These are phyloP conservation scores for Mionectes macconnelli DNA, from an alignment of 2,113 vertebrate genomes.

Conservation along the genomic window DNA sequence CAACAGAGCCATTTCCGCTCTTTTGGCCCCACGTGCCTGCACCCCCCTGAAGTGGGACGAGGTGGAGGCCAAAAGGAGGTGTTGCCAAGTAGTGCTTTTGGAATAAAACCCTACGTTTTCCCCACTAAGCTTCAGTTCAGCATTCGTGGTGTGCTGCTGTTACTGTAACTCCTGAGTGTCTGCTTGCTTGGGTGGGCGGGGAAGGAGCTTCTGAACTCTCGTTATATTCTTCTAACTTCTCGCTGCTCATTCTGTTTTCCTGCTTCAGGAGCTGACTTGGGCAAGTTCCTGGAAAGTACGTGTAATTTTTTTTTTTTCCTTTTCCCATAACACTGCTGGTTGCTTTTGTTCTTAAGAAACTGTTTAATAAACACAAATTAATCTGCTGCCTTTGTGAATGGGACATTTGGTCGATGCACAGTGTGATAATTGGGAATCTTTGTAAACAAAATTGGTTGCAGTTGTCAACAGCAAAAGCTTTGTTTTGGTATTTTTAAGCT, in stretches of 20 bases:
- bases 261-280: slow-evolving; percentile 67
- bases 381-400: background rate
- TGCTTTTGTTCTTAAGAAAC: slow-evolving; percentile 20
- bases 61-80: background rate
- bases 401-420: background rate
- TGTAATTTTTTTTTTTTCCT: background rate
- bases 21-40: background rate
- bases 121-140: background rate
- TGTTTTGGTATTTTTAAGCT: background rate
- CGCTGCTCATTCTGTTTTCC: slow-evolving; percentile 42
- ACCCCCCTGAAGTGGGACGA: background rate
- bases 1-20: background rate
- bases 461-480: background rate
- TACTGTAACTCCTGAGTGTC: background rate
- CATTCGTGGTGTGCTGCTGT: background rate
- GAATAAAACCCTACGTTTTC: background rate
- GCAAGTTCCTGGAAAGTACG: slow-evolving; percentile 63
- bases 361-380: slow-evolving; percentile 14
- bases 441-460: background rate
- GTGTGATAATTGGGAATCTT: background rate
- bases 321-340: background rate
- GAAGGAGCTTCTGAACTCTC: background rate
- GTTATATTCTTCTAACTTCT: slow-evolving; percentile 7
- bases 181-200: background rate
- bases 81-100: background rate